Evolutionary conservation across 2,113 vertebrate species (phyloP).

Genomic region (Syngnathus floridae): DNA sequence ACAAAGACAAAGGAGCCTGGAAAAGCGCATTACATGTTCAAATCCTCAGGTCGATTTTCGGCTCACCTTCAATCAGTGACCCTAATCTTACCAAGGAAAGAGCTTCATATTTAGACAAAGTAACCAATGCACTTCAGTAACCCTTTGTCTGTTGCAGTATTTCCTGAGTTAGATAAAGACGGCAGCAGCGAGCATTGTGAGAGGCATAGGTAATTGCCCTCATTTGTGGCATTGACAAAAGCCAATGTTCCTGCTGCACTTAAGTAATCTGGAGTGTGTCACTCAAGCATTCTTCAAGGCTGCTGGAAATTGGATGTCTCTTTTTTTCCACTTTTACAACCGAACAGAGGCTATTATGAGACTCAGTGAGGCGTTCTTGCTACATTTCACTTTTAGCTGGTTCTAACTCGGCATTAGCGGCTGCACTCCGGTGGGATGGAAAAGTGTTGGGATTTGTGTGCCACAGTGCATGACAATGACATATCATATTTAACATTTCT

Average conservation of each 20-base stretch:
- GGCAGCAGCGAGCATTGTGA: constrained; percentile 35
- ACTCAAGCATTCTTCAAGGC: constrained; percentile 55
- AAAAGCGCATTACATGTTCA: constrained; percentile 9
- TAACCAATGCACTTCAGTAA: constrained; percentile 26
- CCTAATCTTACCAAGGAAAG: constrained; percentile 20
- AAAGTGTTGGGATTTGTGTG: neutral
- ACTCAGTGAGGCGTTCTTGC: constrained; percentile 6
- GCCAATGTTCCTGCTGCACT: constrained; percentile 59
- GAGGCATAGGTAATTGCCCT: constrained; percentile 54
- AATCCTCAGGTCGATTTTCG: constrained; percentile 22
- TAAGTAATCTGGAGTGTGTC: constrained; percentile 45
- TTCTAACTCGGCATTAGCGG: neutral
- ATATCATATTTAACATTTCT: neutral
- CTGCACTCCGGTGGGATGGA: neutral
- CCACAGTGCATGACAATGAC: neutral
- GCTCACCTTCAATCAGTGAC: constrained; percentile 23
- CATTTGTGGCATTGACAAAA: constrained; percentile 60
- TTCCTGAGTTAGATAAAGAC: constrained; percentile 37
- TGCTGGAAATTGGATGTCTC: constrained; percentile 51
- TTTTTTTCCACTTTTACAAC: constrained; percentile 25
- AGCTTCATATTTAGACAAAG: constrained; percentile 33
- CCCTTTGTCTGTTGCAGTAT: constrained; percentile 37
- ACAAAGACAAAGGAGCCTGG: neutral
- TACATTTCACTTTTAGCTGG: constrained; percentile 5
- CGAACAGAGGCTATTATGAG: constrained; percentile 50